Base-by-base conservation (phyloP, 2,113 vertebrate genomes). In the Strigops habroptila region DNA sequence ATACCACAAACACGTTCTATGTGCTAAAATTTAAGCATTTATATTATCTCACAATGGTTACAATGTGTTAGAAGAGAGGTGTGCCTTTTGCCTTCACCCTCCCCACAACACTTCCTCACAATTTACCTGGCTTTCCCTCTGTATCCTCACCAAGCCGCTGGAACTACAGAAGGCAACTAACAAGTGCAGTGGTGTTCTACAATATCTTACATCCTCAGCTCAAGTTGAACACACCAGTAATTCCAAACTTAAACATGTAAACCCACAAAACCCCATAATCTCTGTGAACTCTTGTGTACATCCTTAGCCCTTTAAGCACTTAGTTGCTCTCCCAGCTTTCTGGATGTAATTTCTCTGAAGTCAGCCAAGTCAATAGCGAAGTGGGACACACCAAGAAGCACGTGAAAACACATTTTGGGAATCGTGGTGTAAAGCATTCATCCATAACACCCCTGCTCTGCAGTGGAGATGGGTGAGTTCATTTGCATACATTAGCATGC, bases 61-160 rank as follows among this genome's bases (percentile, higher is more conserved):
- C 1, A 0, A 10, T 0, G 2, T 51, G 13, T 67, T 39, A 28
- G 67, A 39, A 67, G 33, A 59, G 31, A 8, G 12, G 18, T 37
- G 16, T 12, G 48, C 37, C 28, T 67, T 52, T n/a, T 11, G 65
- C 43, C 21, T 48, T 60, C 30, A 33, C 17, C 35, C 27, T 68
- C 48, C 19, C 46, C 37, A 21, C 15, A 39, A 8, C 44, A 33
- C 22, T 64, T 68, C 25, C 49, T 28, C 31, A 59, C 35, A 75
- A 31, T 28, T 13, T 48, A 28, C 25, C 18, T 12, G 4, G 6
- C 27, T 82, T 87, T 63, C 18, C n/a, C 63, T 33, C 21, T 64
- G 17, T 30, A 3, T 33, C 55, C 51, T 25, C 18, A 19, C 17
- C 51, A 37, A 92, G 25, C 25, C 10, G 2, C 19, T 60, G 59